Base-by-base conservation (phyloP, 2,888 invertebrate genomes). In the Drosophila picticornis region DNA sequence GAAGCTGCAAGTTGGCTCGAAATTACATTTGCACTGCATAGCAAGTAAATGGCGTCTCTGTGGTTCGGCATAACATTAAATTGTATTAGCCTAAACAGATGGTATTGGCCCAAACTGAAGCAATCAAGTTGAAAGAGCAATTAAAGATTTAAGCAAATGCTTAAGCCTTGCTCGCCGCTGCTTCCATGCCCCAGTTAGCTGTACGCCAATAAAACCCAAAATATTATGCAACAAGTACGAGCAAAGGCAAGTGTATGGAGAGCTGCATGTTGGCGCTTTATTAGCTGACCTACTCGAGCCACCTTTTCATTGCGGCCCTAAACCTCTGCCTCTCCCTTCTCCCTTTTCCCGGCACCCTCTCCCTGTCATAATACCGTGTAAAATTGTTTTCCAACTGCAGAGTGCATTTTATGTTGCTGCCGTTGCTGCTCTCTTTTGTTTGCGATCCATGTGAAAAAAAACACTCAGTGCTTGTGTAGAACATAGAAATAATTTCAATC, bases 151-250 rank as follows among this genome's bases (percentile, higher is more conserved):
- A 73, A 77, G 75, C 51, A 71, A 72, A 71, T 71, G 43, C 51
- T 57, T 29, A 36, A 34, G 63, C 50, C 5, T 19, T 19, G 29
- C n/a, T 59, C 16, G 43, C 38, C 13, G 19, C 10, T 27, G 31
- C 36, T n/a, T 3, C 36, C 67, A 59, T 67, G 62, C 65, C 70
- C 40, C 46, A 32, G 61, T 53, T 64, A n/a, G 57, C 27, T 57
- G 57, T 34, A 56, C 67, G 78, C 79, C 84, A 85, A 90, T 90
- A 85, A 85, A 84, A 88, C 69, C 72, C 74, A 72, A 75, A 88
- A 90, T 90, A 88, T 90, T 90, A 90, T 84, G 90, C 85, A 85
- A 85, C 85, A 85, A 90, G 85, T 85, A 87, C 84, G 77, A 84
- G 88, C 76, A 82, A 76, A 27, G n/a, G 75, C 73, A 74, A 69